Evolutionary conservation across 2,113 vertebrate species (phyloP).

Genomic region (Calonectris borealis): DNA sequence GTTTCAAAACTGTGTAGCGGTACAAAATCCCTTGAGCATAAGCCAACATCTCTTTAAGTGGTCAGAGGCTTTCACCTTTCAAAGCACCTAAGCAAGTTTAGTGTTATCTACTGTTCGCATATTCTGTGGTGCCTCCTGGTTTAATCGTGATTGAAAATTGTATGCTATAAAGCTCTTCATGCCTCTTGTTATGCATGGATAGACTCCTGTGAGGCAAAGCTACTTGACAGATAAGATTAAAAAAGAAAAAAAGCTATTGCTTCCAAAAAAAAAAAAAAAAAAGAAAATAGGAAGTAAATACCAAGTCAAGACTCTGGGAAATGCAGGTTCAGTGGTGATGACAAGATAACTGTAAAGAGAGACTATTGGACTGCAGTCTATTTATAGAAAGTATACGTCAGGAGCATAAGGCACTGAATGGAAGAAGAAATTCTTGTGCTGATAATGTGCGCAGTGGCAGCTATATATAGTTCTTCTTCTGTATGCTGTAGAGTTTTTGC

Average conservation of each 20-base stretch:
- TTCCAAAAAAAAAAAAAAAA: background rate
- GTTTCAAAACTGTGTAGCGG: background rate
- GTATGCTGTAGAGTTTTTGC: background rate
- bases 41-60: background rate
- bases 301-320: background rate
- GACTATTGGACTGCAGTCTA: background rate
- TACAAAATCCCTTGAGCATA: background rate
- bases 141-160: constrained; percentile 32
- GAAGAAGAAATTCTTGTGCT: constrained; percentile 35
- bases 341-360: background rate
- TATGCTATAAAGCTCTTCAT: background rate
- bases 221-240: background rate
- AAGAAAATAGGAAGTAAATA: background rate
- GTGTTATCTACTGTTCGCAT: background rate
- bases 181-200: background rate
- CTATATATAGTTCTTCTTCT: background rate
- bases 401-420: constrained; percentile 1
- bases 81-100: background rate
- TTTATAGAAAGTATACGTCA: constrained; percentile 35
- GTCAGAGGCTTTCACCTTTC: background rate
- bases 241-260: background rate
- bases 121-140: background rate
- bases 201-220: constrained; percentile 2
- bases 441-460: background rate
- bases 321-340: background rate